phyloP scores from a whole-genome alignment of 2,113 vertebrate genomes.

The Dendropsophus ebraccatus region DNA sequence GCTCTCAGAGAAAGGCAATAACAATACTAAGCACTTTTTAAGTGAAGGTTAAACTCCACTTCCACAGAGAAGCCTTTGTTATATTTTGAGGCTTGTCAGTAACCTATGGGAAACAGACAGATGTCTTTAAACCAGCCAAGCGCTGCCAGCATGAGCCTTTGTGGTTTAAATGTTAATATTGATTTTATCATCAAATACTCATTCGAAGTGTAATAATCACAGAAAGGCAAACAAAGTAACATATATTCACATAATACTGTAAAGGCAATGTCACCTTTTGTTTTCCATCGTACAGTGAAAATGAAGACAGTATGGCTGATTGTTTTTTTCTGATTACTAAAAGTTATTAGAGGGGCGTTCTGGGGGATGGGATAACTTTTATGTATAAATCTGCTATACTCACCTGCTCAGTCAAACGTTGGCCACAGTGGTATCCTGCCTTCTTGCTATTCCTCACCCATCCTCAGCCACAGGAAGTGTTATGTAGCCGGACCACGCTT shows the following conservation, averaged over 20 bases:
- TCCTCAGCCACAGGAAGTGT: too few relatives aligned
- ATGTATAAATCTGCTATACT: too few relatives aligned
- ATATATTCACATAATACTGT: neutral
- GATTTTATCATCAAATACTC: conserved; percentile 14
- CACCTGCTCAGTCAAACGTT: too few relatives aligned
- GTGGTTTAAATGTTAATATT: conserved; percentile 2
- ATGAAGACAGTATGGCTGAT: neutral
- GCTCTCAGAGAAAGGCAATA: neutral
- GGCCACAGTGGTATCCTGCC: too few relatives aligned
- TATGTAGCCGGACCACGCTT: too few relatives aligned
- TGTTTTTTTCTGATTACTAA: neutral
- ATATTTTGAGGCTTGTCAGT: neutral
- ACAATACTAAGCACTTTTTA: neutral
- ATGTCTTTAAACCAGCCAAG: conserved; percentile 6
- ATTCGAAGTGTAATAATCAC: neutral
- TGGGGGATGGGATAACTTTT: too few relatives aligned
- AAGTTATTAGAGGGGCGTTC: neutral
- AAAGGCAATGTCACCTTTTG: too few relatives aligned
- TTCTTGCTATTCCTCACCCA: too few relatives aligned
- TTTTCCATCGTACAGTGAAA: too few relatives aligned
- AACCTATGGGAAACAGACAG: neutral
- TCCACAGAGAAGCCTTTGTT: neutral
- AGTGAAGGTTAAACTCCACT: conserved; percentile 16
- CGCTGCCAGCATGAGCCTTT: neutral
- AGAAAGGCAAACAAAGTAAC: neutral